A percentile compares a stretch with the other conserved stretches of the same genome.
Evolutionary conservation across 2,888 invertebrate species (phyloP).

Genomic region (Disparrhopalites patrizii): DNA sequence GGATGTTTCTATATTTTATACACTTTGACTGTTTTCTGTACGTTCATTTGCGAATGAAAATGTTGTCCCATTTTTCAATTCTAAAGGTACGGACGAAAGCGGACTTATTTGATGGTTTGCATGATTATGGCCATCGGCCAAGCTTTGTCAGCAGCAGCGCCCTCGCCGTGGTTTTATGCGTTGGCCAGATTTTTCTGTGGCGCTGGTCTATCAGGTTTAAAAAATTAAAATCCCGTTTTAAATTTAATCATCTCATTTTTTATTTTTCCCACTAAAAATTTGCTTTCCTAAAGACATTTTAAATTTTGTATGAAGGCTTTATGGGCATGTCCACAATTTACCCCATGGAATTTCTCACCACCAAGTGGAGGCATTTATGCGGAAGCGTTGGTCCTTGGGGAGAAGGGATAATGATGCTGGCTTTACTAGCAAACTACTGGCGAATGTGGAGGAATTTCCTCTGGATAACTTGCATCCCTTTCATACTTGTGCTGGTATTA

Average conservation of each 20-base stretch:
- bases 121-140: conserved; percentile 36
- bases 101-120: conserved; percentile 34
- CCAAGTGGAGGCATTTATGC: conserved; percentile 35
- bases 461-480: conserved; percentile 34
- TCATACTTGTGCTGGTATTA: conserved; percentile 25
- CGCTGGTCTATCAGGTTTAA: conserved; percentile 36
- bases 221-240: neutral
- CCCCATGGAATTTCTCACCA: conserved; percentile 43
- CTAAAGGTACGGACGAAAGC: conserved; percentile 39
- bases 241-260: neutral
- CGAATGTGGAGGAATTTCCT: conserved; percentile 34
- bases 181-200: conserved; percentile 37
- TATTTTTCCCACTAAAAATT: neutral
- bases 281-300: neutral
- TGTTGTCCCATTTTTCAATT: too few species aligned
- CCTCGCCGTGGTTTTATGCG: conserved; percentile 31
- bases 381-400: conserved; percentile 43
- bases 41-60: too few species aligned
- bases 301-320: conserved; percentile 31
- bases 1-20: too few species aligned
- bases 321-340: conserved; percentile 44
- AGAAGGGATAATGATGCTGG: conserved; percentile 37
- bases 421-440: conserved; percentile 32
- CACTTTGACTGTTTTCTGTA: too few species aligned
- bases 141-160: conserved; percentile 25